Evolutionary conservation across 1,140 invertebrate species (phyloP), one percentile per base, ranked within the genome.

Genomic region (Palaemon carinicauda): DNA sequence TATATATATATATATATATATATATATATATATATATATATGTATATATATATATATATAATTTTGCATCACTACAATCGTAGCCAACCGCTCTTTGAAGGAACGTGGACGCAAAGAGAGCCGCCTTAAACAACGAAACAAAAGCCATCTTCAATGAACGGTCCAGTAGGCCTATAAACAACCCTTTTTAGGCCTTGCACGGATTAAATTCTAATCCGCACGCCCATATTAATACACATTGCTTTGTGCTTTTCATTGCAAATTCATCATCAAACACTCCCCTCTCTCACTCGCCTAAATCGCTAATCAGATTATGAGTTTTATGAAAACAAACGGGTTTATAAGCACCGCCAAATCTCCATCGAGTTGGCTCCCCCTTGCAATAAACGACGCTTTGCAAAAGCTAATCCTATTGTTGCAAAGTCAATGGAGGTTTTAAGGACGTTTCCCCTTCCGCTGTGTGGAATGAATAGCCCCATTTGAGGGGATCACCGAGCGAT

Each of bases 401-500:
- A 21, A 27, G 33, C 65, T 86, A 60, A 86, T 86, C 78, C 84
- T 78, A 86, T 86, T 86, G 84, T 86, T 86, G 84, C 84, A 86
- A 54, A 80, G 77, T 86, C 84, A 86, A 86, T 80, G 73, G 69
- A 60, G 84, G 74, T 74, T 51, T 56, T 71, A 41, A 41, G 80
- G 56, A 51, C n/a, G 51, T 73, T 53, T 75, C 75, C 82, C 82
- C 82, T 71, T 77, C 71, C 31, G 29, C 69, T 82, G 60, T 19
- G 17, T 33, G 75, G 69, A 85, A 85, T 86, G 84, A 86, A 86
- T 79, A 73, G 77, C 80, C 54, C 41, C 73, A 80, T 80, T 80
- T 80, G 21, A 86, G 52, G 50, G 84, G 84, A 79, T 85, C 82
- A 85, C 69, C 74, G 56, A 29, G 69, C 77, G n/a, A 80, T 86